phyloP scores from a whole-genome alignment of 30 jellyfish, hydroid and myxozoan genomes.

The Pelagia noctiluca region DNA sequence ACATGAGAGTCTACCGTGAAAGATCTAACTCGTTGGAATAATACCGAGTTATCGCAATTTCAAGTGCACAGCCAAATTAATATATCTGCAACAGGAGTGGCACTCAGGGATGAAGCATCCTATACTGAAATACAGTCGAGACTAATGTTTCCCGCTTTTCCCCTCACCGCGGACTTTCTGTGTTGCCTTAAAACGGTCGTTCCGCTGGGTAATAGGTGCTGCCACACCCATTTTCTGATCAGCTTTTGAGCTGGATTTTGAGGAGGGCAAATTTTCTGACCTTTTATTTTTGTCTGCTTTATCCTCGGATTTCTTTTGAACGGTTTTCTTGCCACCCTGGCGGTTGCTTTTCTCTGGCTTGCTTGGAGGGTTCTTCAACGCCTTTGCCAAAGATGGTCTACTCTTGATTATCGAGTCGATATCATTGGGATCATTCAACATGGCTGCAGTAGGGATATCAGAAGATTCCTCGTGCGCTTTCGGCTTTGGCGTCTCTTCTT shows the following conservation, averaged over 20 bases:
- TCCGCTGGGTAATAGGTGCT: constrained; percentile 18
- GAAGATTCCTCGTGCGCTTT: constrained; percentile 27
- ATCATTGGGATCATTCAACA: constrained; percentile 69
- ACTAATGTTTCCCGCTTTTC: constrained; percentile 23
- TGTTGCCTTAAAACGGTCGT: constrained; percentile 33
- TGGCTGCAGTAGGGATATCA: constrained; percentile 67
- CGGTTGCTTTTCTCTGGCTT: not conserved
- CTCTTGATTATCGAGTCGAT: constrained; percentile 48
- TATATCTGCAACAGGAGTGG: constrained; percentile 4
- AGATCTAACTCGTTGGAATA: not conserved
- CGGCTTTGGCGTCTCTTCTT: constrained; percentile 50
- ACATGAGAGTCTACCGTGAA: not conserved
- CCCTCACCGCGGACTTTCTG: constrained; percentile 23
- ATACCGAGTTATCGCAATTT: not conserved
- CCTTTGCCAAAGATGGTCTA: constrained; percentile 72
- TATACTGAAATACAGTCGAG: not conserved
- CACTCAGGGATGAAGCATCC: constrained; percentile 15
- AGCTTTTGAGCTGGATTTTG: constrained; percentile 19
- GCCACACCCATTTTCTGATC: constrained; percentile 32
- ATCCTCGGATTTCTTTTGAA: constrained; percentile 2
- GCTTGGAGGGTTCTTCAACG: constrained; percentile 29
- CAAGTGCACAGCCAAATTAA: not conserved
- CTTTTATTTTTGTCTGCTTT: constrained; percentile 46
- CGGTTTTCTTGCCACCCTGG: not conserved
- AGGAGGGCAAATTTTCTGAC: constrained; percentile 6